A percentile compares a stretch with the other conserved stretches of the same genome.
Evolutionary conservation across 2,113 vertebrate species (phyloP).

Genomic region (Pithys albifrons): DNA sequence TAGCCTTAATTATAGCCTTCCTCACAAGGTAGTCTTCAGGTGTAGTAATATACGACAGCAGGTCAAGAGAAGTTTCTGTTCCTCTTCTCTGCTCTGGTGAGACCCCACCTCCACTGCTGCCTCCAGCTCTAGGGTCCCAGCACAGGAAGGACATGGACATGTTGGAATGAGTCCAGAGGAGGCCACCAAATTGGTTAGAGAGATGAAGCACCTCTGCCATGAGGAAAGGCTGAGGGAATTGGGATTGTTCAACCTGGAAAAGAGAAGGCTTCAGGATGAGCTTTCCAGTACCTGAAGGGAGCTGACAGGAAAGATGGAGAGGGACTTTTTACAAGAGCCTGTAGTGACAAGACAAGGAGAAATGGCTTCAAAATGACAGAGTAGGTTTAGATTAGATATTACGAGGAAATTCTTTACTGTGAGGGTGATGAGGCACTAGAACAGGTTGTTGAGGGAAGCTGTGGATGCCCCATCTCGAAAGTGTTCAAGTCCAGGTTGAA

Average conservation of each 20-base stretch:
- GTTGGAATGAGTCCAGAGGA: neutral
- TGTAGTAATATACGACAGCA: neutral
- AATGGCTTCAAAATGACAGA: neutral
- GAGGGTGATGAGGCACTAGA: too few species aligned
- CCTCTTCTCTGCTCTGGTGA: neutral
- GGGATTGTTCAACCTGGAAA: neutral
- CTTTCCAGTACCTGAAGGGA: neutral
- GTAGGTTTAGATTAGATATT: neutral
- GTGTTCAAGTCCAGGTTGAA: neutral
- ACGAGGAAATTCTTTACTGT: neutral
- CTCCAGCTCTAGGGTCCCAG: neutral
- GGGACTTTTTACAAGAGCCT: neutral
- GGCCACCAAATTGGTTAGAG: fast-evolving
- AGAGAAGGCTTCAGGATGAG: neutral
- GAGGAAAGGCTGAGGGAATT: neutral
- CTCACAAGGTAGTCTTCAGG: conserved; percentile 6
- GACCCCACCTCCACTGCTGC: neutral
- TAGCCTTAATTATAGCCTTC: conserved; percentile 39
- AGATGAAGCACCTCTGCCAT: neutral
- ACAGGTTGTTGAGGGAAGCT: neutral
- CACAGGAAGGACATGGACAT: neutral
- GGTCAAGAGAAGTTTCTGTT: fast-evolving
- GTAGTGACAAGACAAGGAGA: neutral
- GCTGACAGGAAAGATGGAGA: neutral
- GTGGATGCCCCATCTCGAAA: neutral